Evolutionary conservation across 2,888 invertebrate genomes (phyloP), one percentile per base, ranked within the genome.

Genomic region (Hydroisotoma schaefferi): DNA sequence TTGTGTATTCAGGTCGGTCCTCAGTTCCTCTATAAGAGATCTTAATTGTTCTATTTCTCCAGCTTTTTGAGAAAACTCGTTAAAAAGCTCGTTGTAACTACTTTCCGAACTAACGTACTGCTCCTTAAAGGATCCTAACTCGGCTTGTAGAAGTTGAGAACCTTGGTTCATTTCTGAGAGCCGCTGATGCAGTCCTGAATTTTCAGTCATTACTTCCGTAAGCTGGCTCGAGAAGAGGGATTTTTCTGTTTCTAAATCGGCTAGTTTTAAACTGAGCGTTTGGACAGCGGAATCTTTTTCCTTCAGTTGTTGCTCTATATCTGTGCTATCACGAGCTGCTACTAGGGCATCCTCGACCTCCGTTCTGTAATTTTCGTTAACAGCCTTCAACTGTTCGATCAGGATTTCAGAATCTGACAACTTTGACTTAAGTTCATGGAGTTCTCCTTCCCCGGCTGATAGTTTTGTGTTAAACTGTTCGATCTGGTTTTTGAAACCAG

Each of bases 401-500:
- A n/a, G n/a, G n/a, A n/a, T n/a, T n/a, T n/a, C n/a, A n/a, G n/a
- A n/a, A n/a, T n/a, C n/a, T n/a, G n/a, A n/a, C n/a, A n/a, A n/a
- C n/a, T n/a, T n/a, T n/a, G n/a, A n/a, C n/a, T 52, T 23, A 22
- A 22, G 4, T 33, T 52, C 37, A 52, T 52, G 20, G n/a, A n/a
- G n/a, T n/a, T n/a, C n/a, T n/a, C n/a, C n/a, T n/a, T n/a, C n/a
- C n/a, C n/a, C n/a, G 8, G 38, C 3, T 20, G 37, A 2, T 23
- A 52, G 10, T 22, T 52, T 25, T 3, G 52, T 23, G 15, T 28
- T 52, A 18, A 52, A 23, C 6, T 22, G n/a, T 18, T 52, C 52
- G 6, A 49, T 49, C 18, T 49, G 28, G n/a, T n/a, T 49, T 3
- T 15, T 10, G 8, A 28, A 37, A 20, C 37, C 38, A 5, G 52